phyloP scores from a whole-genome alignment of 2,113 vertebrate species.

The Empidonax traillii region DNA sequence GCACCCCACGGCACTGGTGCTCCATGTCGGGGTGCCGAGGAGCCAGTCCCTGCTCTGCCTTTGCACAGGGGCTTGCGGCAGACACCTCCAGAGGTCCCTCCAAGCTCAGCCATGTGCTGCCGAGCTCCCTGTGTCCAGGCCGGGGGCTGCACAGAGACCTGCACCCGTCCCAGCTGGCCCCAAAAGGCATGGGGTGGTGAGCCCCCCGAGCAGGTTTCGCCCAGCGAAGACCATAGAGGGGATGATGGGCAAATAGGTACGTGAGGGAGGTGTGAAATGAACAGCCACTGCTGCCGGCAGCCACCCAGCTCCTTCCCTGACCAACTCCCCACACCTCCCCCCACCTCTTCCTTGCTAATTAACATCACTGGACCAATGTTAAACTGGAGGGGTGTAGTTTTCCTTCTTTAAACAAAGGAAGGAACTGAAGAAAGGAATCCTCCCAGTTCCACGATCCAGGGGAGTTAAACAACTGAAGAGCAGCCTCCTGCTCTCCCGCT shows the following conservation, averaged over 20 bases:
- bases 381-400: neutral
- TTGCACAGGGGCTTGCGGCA: neutral
- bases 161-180: accelerated
- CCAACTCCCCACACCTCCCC: neutral
- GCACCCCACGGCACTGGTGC: neutral
- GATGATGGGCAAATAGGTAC: accelerated
- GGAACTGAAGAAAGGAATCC: neutral
- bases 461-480: neutral
- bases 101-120: slow-evolving; percentile 32
- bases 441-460: neutral
- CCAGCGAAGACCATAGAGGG: neutral
- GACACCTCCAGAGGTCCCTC: slow-evolving; percentile 60
- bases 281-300: accelerated
- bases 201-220: neutral
- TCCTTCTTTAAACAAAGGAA: slow-evolving; percentile 9
- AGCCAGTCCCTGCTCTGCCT: neutral
- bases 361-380: accelerated
- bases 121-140: neutral
- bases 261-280: neutral
- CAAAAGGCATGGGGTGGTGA: accelerated
- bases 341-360: accelerated
- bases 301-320: accelerated
- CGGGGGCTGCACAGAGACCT: neutral
- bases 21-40: accelerated
- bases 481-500: neutral